phyloP scores from a whole-genome alignment of 2,113 vertebrate species.

The Chionodraco myersi region DNA sequence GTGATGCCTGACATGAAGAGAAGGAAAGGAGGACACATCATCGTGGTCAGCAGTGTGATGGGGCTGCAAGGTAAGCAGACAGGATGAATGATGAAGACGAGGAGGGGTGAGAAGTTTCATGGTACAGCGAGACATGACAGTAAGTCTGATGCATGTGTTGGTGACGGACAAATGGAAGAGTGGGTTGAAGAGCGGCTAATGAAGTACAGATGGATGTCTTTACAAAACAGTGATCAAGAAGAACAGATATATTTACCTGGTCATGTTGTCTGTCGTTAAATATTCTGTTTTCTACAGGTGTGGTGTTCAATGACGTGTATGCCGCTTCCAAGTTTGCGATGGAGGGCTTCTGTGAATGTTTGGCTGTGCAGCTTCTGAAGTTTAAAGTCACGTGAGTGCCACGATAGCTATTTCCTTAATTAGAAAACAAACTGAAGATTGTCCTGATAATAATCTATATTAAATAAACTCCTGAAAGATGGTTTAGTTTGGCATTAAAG shows the following conservation, averaged over 20 bases:
- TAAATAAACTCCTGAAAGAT: too few relatives aligned
- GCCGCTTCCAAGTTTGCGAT: conserved; percentile 85
- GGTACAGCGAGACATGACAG: conserved; percentile 7
- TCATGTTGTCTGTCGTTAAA: neutral
- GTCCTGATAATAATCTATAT: too few relatives aligned
- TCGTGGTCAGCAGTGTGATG: conserved; percentile 84
- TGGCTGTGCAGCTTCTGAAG: conserved; percentile 79
- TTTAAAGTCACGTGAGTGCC: conserved; percentile 82
- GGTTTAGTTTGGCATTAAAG: too few relatives aligned
- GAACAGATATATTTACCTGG: neutral
- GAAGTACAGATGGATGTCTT: neutral
- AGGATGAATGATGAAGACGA: neutral
- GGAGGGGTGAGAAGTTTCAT: neutral
- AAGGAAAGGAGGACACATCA: conserved; percentile 79
- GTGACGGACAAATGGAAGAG: conserved; percentile 8
- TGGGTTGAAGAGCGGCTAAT: conserved; percentile 12
- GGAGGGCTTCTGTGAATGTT: conserved; percentile 84
- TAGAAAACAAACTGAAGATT: neutral
- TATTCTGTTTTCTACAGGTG: conserved; percentile 58
- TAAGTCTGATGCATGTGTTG: neutral
- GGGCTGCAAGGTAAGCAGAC: conserved; percentile 79
- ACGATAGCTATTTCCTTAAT: neutral
- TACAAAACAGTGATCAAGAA: neutral
- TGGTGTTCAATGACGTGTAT: conserved; percentile 84
- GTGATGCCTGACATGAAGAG: conserved; percentile 85